Percentiles rank a stretch among this genome's conserved stretches.
Evolutionary conservation across 2,113 vertebrate genomes (phyloP).

Genomic region (Scomber japonicus): DNA sequence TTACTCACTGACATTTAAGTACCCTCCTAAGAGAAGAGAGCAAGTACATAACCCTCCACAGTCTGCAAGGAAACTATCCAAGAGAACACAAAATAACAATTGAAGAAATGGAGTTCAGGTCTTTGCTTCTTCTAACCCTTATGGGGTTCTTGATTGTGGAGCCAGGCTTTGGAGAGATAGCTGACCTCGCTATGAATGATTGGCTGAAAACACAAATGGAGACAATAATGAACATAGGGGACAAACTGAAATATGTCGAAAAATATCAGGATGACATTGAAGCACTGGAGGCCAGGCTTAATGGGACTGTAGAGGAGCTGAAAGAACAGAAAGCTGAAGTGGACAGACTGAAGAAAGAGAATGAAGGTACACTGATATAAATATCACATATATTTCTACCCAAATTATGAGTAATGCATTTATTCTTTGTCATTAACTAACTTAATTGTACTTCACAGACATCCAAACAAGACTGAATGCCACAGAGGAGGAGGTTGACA

Average conservation of each 20-base stretch:
- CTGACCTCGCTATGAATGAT: neutral
- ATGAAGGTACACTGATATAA: conserved; percentile 21
- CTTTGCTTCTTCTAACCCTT: conserved; percentile 11
- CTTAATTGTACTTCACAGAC: neutral
- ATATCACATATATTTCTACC: neutral
- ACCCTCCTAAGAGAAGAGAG: neutral
- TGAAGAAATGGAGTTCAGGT: conserved; percentile 26
- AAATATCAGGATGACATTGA: neutral
- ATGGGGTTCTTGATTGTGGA: conserved; percentile 8
- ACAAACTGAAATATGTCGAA: neutral
- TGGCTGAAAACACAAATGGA: conserved; percentile 18
- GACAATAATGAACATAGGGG: conserved; percentile 5
- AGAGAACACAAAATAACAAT: neutral
- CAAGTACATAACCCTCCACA: neutral
- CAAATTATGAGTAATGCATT: neutral
- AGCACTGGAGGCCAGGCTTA: conserved; percentile 19
- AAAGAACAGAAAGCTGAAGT: conserved; percentile 23
- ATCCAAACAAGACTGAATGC: conserved; percentile 16
- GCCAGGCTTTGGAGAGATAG: conserved; percentile 28
- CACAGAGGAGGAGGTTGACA: conserved; percentile 1
- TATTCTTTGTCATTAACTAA: neutral
- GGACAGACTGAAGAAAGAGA: conserved; percentile 31
- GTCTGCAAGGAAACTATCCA: neutral
- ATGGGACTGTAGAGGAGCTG: conserved; percentile 12
- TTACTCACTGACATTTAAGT: neutral